Evolutionary conservation across 2,888 invertebrate genomes (phyloP).

Genomic region (Temnothorax ravouxi): DNA sequence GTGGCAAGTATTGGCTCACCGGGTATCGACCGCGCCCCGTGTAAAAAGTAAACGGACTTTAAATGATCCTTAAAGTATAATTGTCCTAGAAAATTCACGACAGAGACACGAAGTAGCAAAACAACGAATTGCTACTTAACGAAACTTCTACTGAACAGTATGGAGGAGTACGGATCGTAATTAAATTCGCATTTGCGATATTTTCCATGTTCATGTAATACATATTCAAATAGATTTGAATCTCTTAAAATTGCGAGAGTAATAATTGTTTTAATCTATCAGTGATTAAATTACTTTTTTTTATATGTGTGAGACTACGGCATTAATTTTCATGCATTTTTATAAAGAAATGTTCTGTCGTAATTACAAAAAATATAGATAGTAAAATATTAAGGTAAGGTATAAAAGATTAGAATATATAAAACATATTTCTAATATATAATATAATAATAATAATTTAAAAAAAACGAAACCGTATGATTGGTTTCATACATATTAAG

Average conservation of each 20-base stretch:
- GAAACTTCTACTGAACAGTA: neutral
- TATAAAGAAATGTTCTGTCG: neutral
- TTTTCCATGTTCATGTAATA: neutral
- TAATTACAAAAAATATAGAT: neutral
- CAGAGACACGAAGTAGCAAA: neutral
- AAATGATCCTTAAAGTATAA: slow-evolving; percentile 13
- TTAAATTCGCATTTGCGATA: slow-evolving; percentile 3
- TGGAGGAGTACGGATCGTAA: neutral
- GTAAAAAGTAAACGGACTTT: slow-evolving; percentile 12
- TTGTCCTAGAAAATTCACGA: slow-evolving; percentile 7
- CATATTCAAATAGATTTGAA: neutral
- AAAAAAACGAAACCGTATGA: neutral
- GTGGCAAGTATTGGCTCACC: neutral
- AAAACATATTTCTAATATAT: neutral
- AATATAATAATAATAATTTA: neutral
- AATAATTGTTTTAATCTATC: neutral
- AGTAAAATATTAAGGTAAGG: neutral
- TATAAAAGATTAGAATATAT: neutral
- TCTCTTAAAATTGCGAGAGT: neutral
- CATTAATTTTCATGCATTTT: neutral
- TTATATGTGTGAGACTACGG: neutral
- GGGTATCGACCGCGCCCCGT: neutral
- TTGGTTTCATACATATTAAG: slow-evolving; percentile 31
- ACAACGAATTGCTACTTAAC: neutral
- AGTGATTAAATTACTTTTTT: neutral